Evolutionary conservation across 1,140 invertebrate species (phyloP).

Genomic region (Hyles euphorbiae): DNA sequence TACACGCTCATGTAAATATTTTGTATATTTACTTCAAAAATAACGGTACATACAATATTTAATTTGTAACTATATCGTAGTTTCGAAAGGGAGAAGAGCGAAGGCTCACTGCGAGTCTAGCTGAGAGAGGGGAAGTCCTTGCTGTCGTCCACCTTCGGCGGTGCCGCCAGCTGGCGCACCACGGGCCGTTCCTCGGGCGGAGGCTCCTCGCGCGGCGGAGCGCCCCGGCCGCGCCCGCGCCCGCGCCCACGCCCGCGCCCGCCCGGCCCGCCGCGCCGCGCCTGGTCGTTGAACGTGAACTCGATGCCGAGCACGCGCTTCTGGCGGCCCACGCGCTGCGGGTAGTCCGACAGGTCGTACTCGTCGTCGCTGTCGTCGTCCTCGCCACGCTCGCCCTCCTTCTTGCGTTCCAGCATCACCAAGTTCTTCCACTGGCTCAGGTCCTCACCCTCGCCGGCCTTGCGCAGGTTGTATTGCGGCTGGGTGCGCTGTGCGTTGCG

Average conservation of each 20-base stretch:
- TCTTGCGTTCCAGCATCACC: conserved; percentile 88
- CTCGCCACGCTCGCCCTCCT: conserved; percentile 82
- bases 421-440: conserved; percentile 94
- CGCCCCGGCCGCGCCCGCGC: conserved; percentile 37
- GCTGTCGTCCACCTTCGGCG: conserved; percentile 96
- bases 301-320: conserved; percentile 92
- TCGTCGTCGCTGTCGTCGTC: conserved; percentile 81
- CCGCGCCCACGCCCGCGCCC: conserved; percentile 77
- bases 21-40: conserved; percentile 77
- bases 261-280: conserved; percentile 81
- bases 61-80: conserved; percentile 68
- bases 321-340: conserved; percentile 90
- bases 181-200: conserved; percentile 42
- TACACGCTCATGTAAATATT: conserved; percentile 75
- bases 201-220: conserved; percentile 47
- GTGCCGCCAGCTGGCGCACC: conserved; percentile 72
- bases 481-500: conserved; percentile 82
- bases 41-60: conserved; percentile 75
- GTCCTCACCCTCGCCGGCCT: conserved; percentile 95
- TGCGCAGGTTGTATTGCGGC: conserved; percentile 92
- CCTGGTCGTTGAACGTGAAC: conserved; percentile 90
- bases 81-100: conserved; percentile 62
- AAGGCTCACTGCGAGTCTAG: conserved; percentile 75
- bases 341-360: conserved; percentile 88
- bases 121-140: conserved; percentile 95